Evolutionary conservation across 2,888 invertebrate genomes (phyloP).

Genomic region (Linnaemya vulpina): DNA sequence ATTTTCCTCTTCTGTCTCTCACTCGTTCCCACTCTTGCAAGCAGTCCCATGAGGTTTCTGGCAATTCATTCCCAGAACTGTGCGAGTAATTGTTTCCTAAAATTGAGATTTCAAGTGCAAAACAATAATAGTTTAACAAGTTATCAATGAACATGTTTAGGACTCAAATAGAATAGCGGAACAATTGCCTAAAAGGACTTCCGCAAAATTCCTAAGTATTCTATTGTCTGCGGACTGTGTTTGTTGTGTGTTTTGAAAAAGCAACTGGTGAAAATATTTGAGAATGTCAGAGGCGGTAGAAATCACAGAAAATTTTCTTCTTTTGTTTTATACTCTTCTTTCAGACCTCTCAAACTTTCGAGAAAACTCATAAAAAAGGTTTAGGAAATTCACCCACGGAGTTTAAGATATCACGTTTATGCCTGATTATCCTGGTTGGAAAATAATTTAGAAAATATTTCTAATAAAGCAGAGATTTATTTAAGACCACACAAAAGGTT

Average conservation of each 20-base stretch:
- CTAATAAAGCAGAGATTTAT: too few relatives aligned
- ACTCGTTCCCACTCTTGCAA: background rate
- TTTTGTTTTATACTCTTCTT: conserved; percentile 41
- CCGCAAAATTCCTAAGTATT: conserved; percentile 72
- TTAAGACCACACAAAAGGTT: too few relatives aligned
- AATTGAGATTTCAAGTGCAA: conserved; percentile 70
- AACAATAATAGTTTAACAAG: conserved; percentile 69
- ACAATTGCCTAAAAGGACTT: conserved; percentile 68
- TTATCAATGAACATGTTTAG: conserved; percentile 67
- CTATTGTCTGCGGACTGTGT: conserved; percentile 39
- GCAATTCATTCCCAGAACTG: conserved; percentile 53
- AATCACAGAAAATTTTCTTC: conserved; percentile 55
- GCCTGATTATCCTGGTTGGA: conserved; percentile 39
- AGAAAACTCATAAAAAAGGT: conserved; percentile 1
- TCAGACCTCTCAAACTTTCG: background rate
- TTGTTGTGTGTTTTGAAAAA: conserved; percentile 44
- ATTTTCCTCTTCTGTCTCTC: background rate
- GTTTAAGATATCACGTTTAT: conserved; percentile 38
- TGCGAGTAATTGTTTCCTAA: conserved; percentile 24
- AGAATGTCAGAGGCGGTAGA: conserved; percentile 47
- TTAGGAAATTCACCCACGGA: conserved; percentile 51
- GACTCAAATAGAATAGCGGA: conserved; percentile 47
- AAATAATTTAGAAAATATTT: background rate
- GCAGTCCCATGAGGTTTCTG: conserved; percentile 26
- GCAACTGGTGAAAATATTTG: conserved; percentile 21